Evolutionary conservation across 2,888 invertebrate species (phyloP), one percentile per base, ranked within the genome.

Genomic region (Entomobrya multifasciata): DNA sequence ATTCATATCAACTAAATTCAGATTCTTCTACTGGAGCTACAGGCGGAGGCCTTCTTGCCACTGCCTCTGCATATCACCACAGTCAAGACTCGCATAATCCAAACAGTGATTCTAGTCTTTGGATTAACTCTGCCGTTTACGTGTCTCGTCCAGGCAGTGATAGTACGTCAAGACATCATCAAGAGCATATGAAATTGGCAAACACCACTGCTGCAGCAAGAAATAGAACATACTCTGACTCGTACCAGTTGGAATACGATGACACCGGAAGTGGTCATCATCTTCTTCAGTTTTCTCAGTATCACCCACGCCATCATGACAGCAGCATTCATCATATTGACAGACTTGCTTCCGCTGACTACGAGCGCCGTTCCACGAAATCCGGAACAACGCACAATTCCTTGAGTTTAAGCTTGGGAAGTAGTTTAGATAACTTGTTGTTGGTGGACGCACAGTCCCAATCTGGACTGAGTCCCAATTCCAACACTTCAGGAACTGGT

Each of bases 391-490:
- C 89, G 10, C 89, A 87, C 17, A 89, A 87, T 72, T 89, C 88
- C 11, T 86, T 87, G 20, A 86, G 86, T 49, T 30, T 88, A 22
- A 88, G 90, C 72, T 74, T 91, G 44, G 91, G 90, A 11, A 87
- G 87, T 30, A 88, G 88, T 67, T 70, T 91, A 27, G 91, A 91
- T 22, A 90, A 91, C 86, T 84, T 91, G 8, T 88, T 91, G 10
- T 76, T 91, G 0, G 90, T 91, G 2, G 91, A 90, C 70, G 87
- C 89, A 10, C 86, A 88, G 25, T 89, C 89, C 17, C 87, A 88
- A 41, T 90, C 90, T 60, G 90, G 91, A 10, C 55, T 90, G 55
- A 90, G 90, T 88, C 91, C 91, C 10, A 90, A 89, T 74, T 87
- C 89, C 3, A 90, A 89, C 70, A 84, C 78, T 0, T 78, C 79